Conservation (phyloP, 1,140 invertebrate species). For the Philotrypesis tridentata region DNA sequence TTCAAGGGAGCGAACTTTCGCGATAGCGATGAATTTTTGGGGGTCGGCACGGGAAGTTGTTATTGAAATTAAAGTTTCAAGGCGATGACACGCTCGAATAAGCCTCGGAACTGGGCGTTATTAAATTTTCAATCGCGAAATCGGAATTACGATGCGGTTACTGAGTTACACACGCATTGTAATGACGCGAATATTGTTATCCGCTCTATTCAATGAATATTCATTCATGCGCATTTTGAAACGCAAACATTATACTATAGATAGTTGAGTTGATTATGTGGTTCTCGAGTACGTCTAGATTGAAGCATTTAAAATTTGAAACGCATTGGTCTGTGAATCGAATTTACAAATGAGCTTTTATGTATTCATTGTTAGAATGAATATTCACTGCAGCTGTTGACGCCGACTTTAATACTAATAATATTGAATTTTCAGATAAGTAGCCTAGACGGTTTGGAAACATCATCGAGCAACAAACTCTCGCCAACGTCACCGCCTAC, state of each 20-base stretch:
- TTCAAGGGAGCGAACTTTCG: background rate
- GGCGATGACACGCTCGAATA: background rate
- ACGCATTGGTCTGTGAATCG: background rate
- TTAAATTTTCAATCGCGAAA: background rate
- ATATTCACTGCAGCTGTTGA: background rate
- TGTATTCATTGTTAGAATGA: too few species aligned
- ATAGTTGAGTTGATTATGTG: background rate
- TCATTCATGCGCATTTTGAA: background rate
- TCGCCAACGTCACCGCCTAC: slow-evolving; percentile 6
- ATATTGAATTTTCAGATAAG: background rate
- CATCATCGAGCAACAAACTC: background rate
- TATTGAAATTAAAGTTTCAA: background rate
- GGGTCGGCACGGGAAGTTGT: background rate
- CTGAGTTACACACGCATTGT: background rate
- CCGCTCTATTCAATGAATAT: background rate
- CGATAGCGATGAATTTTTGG: background rate
- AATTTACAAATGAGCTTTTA: background rate
- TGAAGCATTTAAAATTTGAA: background rate
- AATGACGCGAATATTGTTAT: background rate
- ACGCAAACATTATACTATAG: background rate
- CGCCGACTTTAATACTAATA: too few species aligned
- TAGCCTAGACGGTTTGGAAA: slow-evolving; percentile 12
- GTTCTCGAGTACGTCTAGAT: background rate
- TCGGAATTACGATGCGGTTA: background rate
- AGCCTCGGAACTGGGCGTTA: background rate